Base-by-base conservation (phyloP, 2,797 vertebrate species). In the Rhinatrema bivittatum region DNA sequence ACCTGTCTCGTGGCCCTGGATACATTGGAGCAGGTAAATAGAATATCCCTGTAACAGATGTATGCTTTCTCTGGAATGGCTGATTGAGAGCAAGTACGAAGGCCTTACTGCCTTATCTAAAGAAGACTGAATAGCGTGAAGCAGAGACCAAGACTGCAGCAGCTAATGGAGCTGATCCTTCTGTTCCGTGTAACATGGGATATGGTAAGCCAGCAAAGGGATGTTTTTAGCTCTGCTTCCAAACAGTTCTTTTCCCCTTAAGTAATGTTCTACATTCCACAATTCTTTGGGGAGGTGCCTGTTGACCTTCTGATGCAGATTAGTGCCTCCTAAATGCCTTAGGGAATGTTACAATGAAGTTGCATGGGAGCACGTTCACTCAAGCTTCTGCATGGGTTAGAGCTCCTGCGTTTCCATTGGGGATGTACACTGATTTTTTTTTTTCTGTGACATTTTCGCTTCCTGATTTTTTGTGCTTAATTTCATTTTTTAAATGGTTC, bases 341-440 rank as follows among this genome's bases (percentile, higher is more conserved):
- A 38, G 34, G 44, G 62, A 56, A 44, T 9, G 13, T 20, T 37
- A 29, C 22, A 22, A 32, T 59, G n/a, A n/a, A n/a, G n/a, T n/a
- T n/a, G n/a, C n/a, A n/a, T n/a, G n/a, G n/a, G n/a, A n/a, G n/a
- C n/a, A n/a, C n/a, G n/a, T n/a, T n/a, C n/a, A n/a, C n/a, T n/a
- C n/a, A n/a, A n/a, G n/a, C n/a, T n/a, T n/a, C n/a, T n/a, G n/a
- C n/a, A n/a, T n/a, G n/a, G n/a, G n/a, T n/a, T n/a, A n/a, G n/a
- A n/a, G n/a, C n/a, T n/a, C n/a, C n/a, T n/a, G n/a, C n/a, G n/a
- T n/a, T n/a, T n/a, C n/a, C n/a, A n/a, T n/a, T n/a, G n/a, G n/a
- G n/a, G n/a, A n/a, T n/a, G n/a, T n/a, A n/a, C n/a, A n/a, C n/a
- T n/a, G n/a, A n/a, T n/a, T n/a, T n/a, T n/a, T n/a, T n/a, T n/a